Percentiles rank a stretch among this genome's conserved stretches.
Evolutionary conservation across 2,113 vertebrate genomes (phyloP).

Genomic region (Herpailurus yagouaroundi): DNA sequence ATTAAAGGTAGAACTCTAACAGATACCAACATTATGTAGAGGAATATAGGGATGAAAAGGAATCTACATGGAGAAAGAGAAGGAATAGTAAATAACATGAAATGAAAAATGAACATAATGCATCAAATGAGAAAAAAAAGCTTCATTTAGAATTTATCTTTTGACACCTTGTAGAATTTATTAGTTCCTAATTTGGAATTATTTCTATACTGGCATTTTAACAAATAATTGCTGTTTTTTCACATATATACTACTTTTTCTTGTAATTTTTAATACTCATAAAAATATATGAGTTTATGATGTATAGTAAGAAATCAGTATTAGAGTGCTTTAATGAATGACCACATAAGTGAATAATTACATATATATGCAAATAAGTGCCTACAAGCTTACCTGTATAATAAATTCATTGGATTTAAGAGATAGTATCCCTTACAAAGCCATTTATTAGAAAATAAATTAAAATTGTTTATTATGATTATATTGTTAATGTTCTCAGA

Average conservation of each 20-base stretch:
- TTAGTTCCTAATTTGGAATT: neutral
- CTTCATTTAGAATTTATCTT: neutral
- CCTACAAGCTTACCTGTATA: neutral
- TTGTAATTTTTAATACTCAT: neutral
- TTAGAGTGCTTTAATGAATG: neutral
- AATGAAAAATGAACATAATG: neutral
- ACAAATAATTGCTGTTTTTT: neutral
- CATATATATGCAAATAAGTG: neutral
- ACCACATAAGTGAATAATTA: neutral
- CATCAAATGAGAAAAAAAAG: neutral
- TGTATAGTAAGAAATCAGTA: neutral
- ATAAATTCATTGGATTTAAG: neutral
- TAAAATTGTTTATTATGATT: neutral
- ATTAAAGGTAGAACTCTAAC: neutral
- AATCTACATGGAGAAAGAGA: neutral
- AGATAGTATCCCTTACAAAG: neutral
- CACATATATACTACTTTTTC: neutral
- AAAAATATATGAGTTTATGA: neutral
- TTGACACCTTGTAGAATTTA: neutral
- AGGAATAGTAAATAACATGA: neutral
- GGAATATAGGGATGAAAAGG: neutral
- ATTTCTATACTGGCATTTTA: neutral
- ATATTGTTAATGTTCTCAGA: neutral
- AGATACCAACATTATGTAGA: neutral
- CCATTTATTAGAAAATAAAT: neutral